Percentiles rank a stretch among this genome's conserved stretches.
These are phyloP conservation scores for Pseudorhiza aurosa DNA, from an alignment of 30 jellyfish, hydroid and myxozoan genomes.

Conservation along the genomic window DNA sequence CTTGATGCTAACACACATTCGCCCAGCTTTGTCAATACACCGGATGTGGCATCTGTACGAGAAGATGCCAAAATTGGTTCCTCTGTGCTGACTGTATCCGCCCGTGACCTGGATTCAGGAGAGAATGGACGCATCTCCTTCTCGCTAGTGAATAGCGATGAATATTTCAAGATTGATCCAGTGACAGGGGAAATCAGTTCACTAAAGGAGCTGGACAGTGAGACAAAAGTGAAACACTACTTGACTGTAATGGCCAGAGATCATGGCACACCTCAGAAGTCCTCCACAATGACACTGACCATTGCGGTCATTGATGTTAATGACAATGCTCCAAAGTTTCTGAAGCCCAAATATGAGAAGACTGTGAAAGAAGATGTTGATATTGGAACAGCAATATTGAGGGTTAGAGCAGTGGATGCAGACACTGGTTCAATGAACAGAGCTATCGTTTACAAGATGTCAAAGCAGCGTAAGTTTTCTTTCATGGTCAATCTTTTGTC, in stretches of 20 bases:
- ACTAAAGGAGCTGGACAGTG: constrained; percentile 84
- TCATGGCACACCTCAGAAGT: constrained; percentile 84
- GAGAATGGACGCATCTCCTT: constrained; percentile 78
- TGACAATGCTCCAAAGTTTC: constrained; percentile 87
- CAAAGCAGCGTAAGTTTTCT: constrained; percentile 56
- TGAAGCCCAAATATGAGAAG: constrained; percentile 3
- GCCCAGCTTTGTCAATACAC: constrained; percentile 48
- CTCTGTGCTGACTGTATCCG: constrained; percentile 62
- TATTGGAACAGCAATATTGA: constrained; percentile 63
- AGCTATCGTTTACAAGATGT: constrained; percentile 45
- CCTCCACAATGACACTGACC: constrained; percentile 54
- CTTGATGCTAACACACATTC: constrained; percentile 78
- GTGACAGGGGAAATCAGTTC: constrained; percentile 72
- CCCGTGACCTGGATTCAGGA: constrained; percentile 76
- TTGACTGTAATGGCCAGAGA: constrained; percentile 79
- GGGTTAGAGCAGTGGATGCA: constrained; percentile 74
- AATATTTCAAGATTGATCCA: constrained; percentile 49
- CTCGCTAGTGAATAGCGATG: constrained; percentile 67
- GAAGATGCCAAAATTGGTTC: constrained; percentile 73
- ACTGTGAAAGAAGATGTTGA: constrained; percentile 66
- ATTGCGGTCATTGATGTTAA: constrained; percentile 82
- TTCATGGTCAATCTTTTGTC: not conserved
- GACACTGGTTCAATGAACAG: constrained; percentile 63
- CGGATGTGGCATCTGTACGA: constrained; percentile 15
- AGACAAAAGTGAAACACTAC: constrained; percentile 44